Evolutionary conservation across 2,797 vertebrate genomes (phyloP).

Genomic region (Ciconia nigra): DNA sequence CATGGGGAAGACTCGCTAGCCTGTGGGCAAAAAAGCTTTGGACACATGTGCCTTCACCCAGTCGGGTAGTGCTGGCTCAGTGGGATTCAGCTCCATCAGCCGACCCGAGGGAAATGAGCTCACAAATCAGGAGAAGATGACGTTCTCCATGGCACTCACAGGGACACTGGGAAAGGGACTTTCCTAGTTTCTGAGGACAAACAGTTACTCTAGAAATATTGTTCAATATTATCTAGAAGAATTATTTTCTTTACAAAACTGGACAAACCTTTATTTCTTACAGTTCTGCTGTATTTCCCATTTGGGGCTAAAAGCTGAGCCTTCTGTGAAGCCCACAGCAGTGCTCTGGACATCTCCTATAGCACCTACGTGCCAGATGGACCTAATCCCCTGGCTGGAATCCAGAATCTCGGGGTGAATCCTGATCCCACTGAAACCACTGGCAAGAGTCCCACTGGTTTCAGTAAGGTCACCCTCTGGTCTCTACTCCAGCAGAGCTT

Average conservation of each 20-base stretch:
- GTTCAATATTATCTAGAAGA: not conserved
- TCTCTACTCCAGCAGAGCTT: not conserved
- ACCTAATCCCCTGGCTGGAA: not conserved
- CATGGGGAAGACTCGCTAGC: not conserved
- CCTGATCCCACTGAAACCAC: not conserved
- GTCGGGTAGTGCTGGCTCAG: not conserved
- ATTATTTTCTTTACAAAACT: not conserved
- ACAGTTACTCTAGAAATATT: not conserved
- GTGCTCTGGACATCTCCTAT: not conserved
- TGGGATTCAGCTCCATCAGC: not conserved
- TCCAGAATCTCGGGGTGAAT: not conserved
- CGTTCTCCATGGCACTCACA: not conserved
- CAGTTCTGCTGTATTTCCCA: not conserved
- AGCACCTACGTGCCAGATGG: not conserved
- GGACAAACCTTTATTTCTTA: not conserved
- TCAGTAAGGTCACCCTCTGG: not conserved
- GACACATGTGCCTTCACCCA: not conserved
- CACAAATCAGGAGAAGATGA: not conserved
- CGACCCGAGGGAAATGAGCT: accelerated
- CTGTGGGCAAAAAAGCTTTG: not conserved
- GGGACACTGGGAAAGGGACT: not conserved
- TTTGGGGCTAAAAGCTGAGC: not conserved
- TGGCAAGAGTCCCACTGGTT: not conserved
- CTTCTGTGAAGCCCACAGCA: not conserved
- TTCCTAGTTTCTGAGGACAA: not conserved